Evolutionary conservation across 2,113 vertebrate genomes (phyloP).

Genomic region (Percopsis transmontana): DNA sequence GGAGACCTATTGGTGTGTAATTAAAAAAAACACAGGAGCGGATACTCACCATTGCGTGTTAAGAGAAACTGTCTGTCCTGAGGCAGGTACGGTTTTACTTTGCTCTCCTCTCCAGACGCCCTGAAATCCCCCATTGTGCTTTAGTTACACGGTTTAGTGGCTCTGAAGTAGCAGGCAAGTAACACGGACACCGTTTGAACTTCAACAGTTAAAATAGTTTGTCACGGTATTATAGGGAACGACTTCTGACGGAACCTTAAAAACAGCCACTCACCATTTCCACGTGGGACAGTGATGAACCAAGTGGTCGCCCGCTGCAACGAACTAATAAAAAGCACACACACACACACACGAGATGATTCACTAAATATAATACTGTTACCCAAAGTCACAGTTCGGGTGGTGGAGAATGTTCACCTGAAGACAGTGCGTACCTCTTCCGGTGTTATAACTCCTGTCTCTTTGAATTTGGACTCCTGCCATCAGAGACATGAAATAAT

Average conservation of each 20-base stretch:
- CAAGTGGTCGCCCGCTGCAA: constrained; percentile 95
- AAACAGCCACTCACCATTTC: constrained; percentile 90
- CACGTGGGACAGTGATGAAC: constrained; percentile 99
- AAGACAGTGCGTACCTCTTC: constrained; percentile 85
- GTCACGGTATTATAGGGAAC: too few species aligned
- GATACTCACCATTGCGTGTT: constrained; percentile 93
- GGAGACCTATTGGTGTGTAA: too few species aligned
- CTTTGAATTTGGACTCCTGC: constrained; percentile 98
- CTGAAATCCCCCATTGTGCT: constrained; percentile 67
- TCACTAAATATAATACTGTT: background rate
- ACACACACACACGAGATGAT: background rate
- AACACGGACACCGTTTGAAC: too few species aligned
- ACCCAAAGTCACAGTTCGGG: background rate
- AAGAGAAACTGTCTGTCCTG: constrained; percentile 95
- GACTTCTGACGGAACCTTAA: background rate
- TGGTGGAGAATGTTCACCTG: background rate
- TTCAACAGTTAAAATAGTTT: too few species aligned
- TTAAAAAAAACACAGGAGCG: too few species aligned
- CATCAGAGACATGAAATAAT: constrained; percentile 43
- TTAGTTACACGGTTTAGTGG: too few species aligned
- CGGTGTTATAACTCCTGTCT: constrained; percentile 98
- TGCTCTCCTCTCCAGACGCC: constrained; percentile 92
- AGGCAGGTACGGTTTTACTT: constrained; percentile 94
- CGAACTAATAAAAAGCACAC: constrained; percentile 79
- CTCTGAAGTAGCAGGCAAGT: too few species aligned